A percentile compares a stretch with the other conserved stretches of the same genome.
phyloP scores from a whole-genome alignment of 1,140 invertebrate species.

The Cydia splendana region DNA sequence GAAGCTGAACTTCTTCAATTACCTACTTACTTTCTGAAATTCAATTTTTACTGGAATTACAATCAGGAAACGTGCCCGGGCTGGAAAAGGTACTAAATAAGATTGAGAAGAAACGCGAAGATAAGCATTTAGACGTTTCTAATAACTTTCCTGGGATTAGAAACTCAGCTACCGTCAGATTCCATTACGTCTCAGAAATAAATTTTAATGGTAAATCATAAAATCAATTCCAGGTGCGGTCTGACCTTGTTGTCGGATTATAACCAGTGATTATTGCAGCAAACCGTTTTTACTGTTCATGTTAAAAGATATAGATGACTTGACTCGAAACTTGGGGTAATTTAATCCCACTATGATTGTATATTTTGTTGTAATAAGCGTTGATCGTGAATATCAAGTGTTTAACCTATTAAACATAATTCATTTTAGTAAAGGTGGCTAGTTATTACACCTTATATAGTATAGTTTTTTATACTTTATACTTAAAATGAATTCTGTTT shows the following conservation, averaged over 20 bases:
- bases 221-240: slow-evolving; percentile 28
- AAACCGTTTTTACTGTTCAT: slow-evolving; percentile 1
- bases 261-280: background rate
- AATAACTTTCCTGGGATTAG: slow-evolving; percentile 29
- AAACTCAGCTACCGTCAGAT: slow-evolving; percentile 28
- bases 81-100: slow-evolving; percentile 17
- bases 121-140: slow-evolving; percentile 26
- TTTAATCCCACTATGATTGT: too few species aligned
- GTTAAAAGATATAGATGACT: background rate
- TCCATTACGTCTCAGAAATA: slow-evolving; percentile 24
- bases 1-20: background rate
- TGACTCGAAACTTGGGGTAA: background rate
- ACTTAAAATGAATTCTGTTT: too few species aligned
- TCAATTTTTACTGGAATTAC: background rate
- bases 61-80: slow-evolving; percentile 20
- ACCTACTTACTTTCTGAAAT: background rate
- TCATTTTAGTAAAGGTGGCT: too few species aligned
- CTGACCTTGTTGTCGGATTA: slow-evolving; percentile 14
- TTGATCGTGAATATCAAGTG: too few species aligned
- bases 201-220: slow-evolving; percentile 29
- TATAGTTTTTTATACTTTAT: too few species aligned
- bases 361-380: too few species aligned
- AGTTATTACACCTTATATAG: too few species aligned
- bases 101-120: slow-evolving; percentile 24
- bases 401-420: too few species aligned